phyloP scores from a whole-genome alignment of 1,140 invertebrate species.

The Prorops nasuta region DNA sequence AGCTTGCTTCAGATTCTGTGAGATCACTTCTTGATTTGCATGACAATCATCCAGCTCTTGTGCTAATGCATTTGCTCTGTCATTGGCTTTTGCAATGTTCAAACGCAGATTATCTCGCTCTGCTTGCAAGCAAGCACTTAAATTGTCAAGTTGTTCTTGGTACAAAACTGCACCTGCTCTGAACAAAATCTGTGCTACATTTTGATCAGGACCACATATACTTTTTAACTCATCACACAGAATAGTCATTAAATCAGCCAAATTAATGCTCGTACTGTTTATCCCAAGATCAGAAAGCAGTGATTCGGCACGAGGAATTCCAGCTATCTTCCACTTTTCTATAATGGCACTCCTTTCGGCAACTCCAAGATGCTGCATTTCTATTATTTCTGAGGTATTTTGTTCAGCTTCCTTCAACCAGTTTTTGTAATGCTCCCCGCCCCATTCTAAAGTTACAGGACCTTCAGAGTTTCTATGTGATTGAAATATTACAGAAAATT shows the following conservation, averaged over 20 bases:
- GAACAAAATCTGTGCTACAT: conserved; percentile 53
- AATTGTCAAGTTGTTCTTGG: conserved; percentile 62
- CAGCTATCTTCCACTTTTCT: conserved; percentile 72
- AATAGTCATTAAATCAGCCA: conserved; percentile 68
- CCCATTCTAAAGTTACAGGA: conserved; percentile 39
- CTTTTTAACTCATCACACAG: conserved; percentile 73
- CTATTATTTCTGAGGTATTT: conserved; percentile 30
- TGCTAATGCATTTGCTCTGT: conserved; percentile 73
- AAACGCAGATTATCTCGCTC: conserved; percentile 75
- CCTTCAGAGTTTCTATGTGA: conserved; percentile 52
- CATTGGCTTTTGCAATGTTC: conserved; percentile 79
- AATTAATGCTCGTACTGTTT: conserved; percentile 61
- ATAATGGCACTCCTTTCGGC: conserved; percentile 58
- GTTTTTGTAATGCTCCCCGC: conserved; percentile 24
- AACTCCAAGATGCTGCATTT: conserved; percentile 22
- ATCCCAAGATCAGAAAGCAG: conserved; percentile 73
- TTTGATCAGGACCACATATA: conserved; percentile 51
- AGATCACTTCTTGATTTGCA: conserved; percentile 71
- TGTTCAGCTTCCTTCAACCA: conserved; percentile 29
- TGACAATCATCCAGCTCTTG: conserved; percentile 90
- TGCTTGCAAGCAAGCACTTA: conserved; percentile 58
- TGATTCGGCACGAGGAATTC: conserved; percentile 62
- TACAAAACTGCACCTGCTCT: conserved; percentile 62
- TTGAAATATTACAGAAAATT: conserved; percentile 66
- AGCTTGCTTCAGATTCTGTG: conserved; percentile 66